Base-by-base conservation (phyloP, 2,113 vertebrate species). In the Psilopsiagon aurifrons region DNA sequence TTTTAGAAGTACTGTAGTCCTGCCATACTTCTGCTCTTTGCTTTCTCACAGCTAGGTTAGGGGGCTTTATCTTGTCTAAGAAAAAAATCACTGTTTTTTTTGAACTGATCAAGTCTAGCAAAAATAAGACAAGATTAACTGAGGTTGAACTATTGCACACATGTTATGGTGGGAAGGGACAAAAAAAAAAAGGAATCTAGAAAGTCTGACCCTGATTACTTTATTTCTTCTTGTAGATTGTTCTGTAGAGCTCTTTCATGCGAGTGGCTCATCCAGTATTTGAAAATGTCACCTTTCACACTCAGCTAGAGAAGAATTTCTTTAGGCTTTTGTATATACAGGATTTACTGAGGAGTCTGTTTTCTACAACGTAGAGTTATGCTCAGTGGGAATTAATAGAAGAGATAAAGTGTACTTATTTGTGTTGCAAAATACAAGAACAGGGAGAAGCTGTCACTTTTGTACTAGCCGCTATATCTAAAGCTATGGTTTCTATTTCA, bases 111-210 rank as follows among this genome's bases (percentile, higher is more conserved):
- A 91, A 67, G 62, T 68, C 59, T 92, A 66, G 63, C 75, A 88
- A 83, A 95, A 95, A 76, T 73, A 94, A 86, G 35, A 54, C 43
- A 73, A 80, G 57, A 44, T 90, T 90, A 95, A 79, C 93, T 80
- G 76, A 92, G 54, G 9, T 77, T 60, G 63, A 80, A 73, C 67
- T 86, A 29, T 80, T 90, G 75, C 43, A 28, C 43, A 11, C 57
- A 88, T 35, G 73, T 94, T 95, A 68, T 0, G 0, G 76, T 66
- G 44, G 46, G 39, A 90, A 80, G 23, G 10, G 31, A 60, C 31
- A 76, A 47, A 86, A 95, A 29, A 85, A 94, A 59, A 91, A 71
- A 35, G 23, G n/a, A 78, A 37, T 47, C 44, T n/a, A 79, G 67
- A 89, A 95, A 71, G 54, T 69, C 75, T 90, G 73, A 86, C 83